Evolutionary conservation across 2,888 invertebrate genomes (phyloP), one percentile per base, ranked within the genome.

Genomic region (Heliconius sara): DNA sequence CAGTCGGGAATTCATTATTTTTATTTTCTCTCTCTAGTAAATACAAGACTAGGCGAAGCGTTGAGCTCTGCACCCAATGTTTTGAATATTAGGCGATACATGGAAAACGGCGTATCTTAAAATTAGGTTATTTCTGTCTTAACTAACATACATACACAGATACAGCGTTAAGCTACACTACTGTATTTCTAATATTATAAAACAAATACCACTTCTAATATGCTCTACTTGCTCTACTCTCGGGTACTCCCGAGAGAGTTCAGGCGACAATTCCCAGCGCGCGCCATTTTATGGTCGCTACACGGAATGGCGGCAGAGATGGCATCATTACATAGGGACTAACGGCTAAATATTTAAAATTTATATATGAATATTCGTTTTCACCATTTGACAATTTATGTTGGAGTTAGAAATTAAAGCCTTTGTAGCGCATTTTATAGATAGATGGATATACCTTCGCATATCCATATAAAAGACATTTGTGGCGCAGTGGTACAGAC

Each of bases 281-380:
- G 43, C 75, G 47, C 75, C 75, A 75, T 65, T 75, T 75, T 75
- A 75, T 75, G 27, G 75, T 75, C 75, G 75, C 75, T 75, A 66
- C 65, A 75, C 27, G 75, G 43, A 75, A 75, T 66, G 75, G 75
- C 65, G 65, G 75, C 75, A 75, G 65, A 75, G 65, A 75, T 75
- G 60, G 75, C 75, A 75, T 75, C 75, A 75, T 75, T 75, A 75
- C 75, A 75, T 75, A 65, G 39, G 65, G 43, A 75, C 75, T 65
- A 72, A 72, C 72, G 65, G 52, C 65, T 66, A 27, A 73, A 60
- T 73, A 60, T 73, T 73, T 73, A 60, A 73, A 34, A 73, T 73
- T 73, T 60, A 39, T 73, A 57, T 39, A 73, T 73, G 57, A 27
- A 30, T 73, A 60, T 25, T 73, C 34, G 57, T 25, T 25, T 70